These are phyloP conservation scores for Dicrostonyx torquatus DNA, from an alignment of 2,797 vertebrate species.

Conservation along the genomic window DNA sequence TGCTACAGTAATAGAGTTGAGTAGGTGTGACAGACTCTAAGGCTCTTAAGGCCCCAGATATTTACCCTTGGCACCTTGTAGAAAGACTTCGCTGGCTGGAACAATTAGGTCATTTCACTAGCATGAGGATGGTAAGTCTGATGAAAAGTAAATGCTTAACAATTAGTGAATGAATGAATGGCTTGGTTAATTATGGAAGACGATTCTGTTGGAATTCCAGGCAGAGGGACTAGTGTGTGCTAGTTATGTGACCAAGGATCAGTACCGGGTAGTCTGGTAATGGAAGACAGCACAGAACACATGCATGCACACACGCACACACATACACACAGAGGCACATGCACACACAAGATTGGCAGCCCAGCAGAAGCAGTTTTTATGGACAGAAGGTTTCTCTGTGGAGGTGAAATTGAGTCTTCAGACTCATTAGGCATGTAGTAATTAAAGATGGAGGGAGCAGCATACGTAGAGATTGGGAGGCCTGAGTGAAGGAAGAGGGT, in stretches of 20 bases:
- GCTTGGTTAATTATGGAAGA: not conserved
- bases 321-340: no score
- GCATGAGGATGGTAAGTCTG: not conserved
- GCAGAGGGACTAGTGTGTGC: not conserved
- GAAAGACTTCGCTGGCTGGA: not conserved
- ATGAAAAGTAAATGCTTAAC: not conserved
- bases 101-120: not conserved
- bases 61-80: not conserved
- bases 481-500: not conserved
- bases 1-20: not conserved
- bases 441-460: not conserved
- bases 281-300: not conserved
- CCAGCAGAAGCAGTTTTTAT: not conserved
- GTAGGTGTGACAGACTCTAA: not conserved
- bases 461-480: not conserved
- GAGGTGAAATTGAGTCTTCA: not conserved
- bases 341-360: not conserved
- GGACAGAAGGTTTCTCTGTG: not conserved
- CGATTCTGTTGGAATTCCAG: slow-evolving; percentile 19
- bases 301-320: not conserved
- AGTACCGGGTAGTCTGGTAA: not conserved
- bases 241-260: not conserved
- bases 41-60: not conserved
- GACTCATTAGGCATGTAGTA: not conserved
- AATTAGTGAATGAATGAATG: slow-evolving; percentile 9